A percentile compares a stretch with the other conserved stretches of the same genome.
Evolutionary conservation across 2,888 invertebrate species (phyloP).

Genomic region (Dilophus febrilis): DNA sequence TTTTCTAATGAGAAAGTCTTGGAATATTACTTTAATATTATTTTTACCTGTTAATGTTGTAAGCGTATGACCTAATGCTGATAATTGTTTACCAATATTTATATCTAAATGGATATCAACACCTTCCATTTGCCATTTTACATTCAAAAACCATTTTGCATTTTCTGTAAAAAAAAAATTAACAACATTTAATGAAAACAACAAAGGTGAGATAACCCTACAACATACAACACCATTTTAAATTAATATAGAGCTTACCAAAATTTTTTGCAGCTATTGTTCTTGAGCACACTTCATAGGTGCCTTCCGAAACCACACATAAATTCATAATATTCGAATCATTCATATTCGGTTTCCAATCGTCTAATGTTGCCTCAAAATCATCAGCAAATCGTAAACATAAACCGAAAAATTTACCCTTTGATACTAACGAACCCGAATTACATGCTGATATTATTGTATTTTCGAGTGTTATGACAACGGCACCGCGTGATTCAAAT

Average conservation of each 20-base stretch:
- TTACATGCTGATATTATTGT: conserved; percentile 91
- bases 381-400: conserved; percentile 94
- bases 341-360: conserved; percentile 85
- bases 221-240: too few species aligned
- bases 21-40: too few species aligned
- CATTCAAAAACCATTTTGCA: conserved; percentile 96
- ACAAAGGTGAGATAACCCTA: conserved; percentile 2
- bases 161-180: conserved; percentile 38
- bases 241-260: conserved; percentile 41
- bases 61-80: conserved; percentile 84
- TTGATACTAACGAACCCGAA: conserved; percentile 88
- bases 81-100: conserved; percentile 88
- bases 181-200: background rate
- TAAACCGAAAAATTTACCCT: conserved; percentile 76
- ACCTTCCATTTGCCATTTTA: conserved; percentile 99
- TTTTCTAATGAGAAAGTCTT: too few species aligned
- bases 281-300: conserved; percentile 73
- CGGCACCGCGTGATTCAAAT: conserved; percentile 69
- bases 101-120: conserved; percentile 93
- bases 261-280: conserved; percentile 74
- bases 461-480: conserved; percentile 88
- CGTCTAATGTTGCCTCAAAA: conserved; percentile 89
- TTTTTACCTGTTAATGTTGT: conserved; percentile 76
- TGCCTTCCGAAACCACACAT: conserved; percentile 97
- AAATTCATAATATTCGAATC: conserved; percentile 70